Evolutionary conservation across 92 coral and sea anemone genomes (phyloP).

Genomic region (Epizoanthus scotinus): DNA sequence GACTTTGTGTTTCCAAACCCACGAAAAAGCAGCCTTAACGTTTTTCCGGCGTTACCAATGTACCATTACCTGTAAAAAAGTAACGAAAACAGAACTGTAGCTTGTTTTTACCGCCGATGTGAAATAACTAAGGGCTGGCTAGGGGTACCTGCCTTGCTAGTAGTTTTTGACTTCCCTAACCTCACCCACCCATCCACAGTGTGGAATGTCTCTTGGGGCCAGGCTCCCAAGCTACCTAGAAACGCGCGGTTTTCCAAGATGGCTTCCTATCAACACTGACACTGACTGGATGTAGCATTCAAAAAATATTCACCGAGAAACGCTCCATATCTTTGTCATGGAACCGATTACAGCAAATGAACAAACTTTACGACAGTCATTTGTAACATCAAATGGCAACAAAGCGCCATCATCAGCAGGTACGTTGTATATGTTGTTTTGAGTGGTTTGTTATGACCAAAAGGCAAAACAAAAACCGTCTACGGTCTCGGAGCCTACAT

Average conservation of each 20-base stretch:
- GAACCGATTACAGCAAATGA: slow-evolving; percentile 16
- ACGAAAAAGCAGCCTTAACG: too few relatives aligned
- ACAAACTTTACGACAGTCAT: slow-evolving; percentile 35
- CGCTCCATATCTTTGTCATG: slow-evolving; percentile 20
- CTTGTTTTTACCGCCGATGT: too few relatives aligned
- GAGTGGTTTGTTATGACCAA: too few relatives aligned
- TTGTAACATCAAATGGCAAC: slow-evolving; percentile 27
- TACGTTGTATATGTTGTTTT: neutral
- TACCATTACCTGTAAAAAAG: too few relatives aligned
- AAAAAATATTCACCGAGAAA: neutral
- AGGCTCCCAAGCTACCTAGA: slow-evolving; percentile 65
- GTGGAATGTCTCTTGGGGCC: slow-evolving; percentile 24
- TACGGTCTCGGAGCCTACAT: too few relatives aligned
- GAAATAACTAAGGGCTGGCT: too few relatives aligned
- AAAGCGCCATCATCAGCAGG: slow-evolving; percentile 15
- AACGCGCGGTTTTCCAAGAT: slow-evolving; percentile 74
- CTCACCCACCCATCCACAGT: too few relatives aligned
- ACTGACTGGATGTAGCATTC: slow-evolving; percentile 21
- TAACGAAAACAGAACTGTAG: too few relatives aligned
- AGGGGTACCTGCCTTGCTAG: too few relatives aligned
- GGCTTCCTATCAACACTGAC: slow-evolving; percentile 81
- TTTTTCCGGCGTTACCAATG: too few relatives aligned
- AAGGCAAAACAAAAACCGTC: neutral
- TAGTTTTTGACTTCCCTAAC: too few relatives aligned
- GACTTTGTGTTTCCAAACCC: too few relatives aligned